Base-by-base conservation (phyloP, 2,113 vertebrate species). In the Plectropomus leopardus region DNA sequence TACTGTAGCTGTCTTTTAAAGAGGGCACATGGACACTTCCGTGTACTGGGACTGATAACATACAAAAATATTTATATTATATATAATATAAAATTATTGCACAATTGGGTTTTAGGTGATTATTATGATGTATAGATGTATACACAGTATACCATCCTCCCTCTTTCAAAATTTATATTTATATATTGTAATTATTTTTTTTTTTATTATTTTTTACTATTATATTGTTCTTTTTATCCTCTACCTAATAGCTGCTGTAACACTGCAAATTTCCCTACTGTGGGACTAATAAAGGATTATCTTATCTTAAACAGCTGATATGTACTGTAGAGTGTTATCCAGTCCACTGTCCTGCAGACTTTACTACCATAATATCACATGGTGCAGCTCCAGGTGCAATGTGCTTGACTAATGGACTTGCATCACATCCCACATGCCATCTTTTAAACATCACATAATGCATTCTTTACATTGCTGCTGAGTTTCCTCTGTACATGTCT, bases 361-460 rank as follows among this genome's bases (percentile, higher is more conserved):
- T 65, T 66, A 82, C 78, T 75, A 77, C 61, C 21, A 48, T 60
- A 70, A 71, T 21, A 55, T 70, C 88, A 88, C 82, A 83, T 67
- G 72, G 47, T 71, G 50, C 54, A 72, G 77, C 68, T 70, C 4
- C 63, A 58, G 36, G 48, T 76, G 68, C 55, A 81, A 70, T 75
- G 57, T 81, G 63, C 76, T 74, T 69, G 10, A 7, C 0, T 40
- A 40, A 10, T 82, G 71, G 73, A 32, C 58, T 50, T 64, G 68
- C 51, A 50, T 36, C 47, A 30, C 58, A 26, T 75, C 57, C 55
- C 61, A 51, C 58, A 63, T 30, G 45, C 24, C 24, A 15, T 44
- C 66, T 57, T 30, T 54, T 32, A 61, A 63, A 76, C 7, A 16
- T 63, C 2, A 76, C n/a, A n/a, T n/a, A 72, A 48, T 44, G 15